Evolutionary conservation across 2,113 vertebrate species (phyloP), one percentile per base, ranked within the genome.

Genomic region (Pseudorhombus dupliciocellatus): DNA sequence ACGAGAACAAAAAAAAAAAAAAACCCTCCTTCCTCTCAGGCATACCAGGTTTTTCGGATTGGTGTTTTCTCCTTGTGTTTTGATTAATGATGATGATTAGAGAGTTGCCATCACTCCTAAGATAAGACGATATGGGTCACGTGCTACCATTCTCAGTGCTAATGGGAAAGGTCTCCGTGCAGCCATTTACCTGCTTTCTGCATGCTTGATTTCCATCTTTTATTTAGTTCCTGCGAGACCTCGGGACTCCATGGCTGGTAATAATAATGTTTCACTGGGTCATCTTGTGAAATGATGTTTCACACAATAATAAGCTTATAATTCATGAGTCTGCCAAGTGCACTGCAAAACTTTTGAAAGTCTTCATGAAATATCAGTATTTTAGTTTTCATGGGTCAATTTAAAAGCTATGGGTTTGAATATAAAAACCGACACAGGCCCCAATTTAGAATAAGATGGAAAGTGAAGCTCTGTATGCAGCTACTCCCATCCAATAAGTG

Each of bases 101-200:
- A 73, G 25, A 53, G 74, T 70, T 78, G 77, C 68, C 56, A 69
- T 79, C 59, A 44, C 31, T 73, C 59, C 26, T 68, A 37, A 63
- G 57, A 79, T 84, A 60, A 83, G 66, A 79, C 79, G 60, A 28
- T 77, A 80, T 62, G 64, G 64, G 66, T 73, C 70, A 84, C 40
- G 62, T 30, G 34, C 77, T 64, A 18, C 15, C 70, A 63, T 80
- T 59, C 48, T 70, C 61, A 7, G 22, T 4, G 28, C 46, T 81
- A 77, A 79, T 66, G 57, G 62, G 16, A 74, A 73, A 69, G 26
- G 58, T 86, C 81, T 58, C 42, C 24, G 53, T 58, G 34, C 50
- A 80, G 50, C 64, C 66, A 56, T 86, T 77, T 69, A 79, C 73
- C 46, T 79, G 42, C 64, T 46, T 28, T 37, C 66, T 64, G 12